Evolutionary conservation across 2,797 vertebrate species (phyloP), one percentile per base, ranked within the genome.

Genomic region (Paratrypauchen microcephalus): DNA sequence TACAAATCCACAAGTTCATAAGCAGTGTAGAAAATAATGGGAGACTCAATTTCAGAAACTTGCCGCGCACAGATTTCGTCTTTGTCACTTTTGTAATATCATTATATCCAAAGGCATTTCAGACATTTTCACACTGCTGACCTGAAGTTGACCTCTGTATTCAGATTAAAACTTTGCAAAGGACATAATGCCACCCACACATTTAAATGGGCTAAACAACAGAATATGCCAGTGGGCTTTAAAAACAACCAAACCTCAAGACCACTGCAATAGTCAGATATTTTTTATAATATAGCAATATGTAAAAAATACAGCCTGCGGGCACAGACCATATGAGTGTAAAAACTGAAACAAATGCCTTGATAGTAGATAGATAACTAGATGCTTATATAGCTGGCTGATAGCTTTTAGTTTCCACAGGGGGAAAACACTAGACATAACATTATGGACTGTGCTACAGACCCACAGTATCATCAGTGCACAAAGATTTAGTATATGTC

Each of bases 51-150:
- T 54, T 54, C 50, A 54, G 19, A 54, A 47, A 0, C n/a, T n/a
- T n/a, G n/a, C n/a, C n/a, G n/a, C n/a, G n/a, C n/a, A n/a, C n/a
- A n/a, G 67, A 75, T 2, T 5, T 68, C 54, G 52, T 68, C 72
- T 69, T 76, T 81, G 69, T 77, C 52, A 45, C 63, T 78, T 72
- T 79, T 4, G 18, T 52, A n/a, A n/a, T n/a, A 54, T 21, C 73
- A 82, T 73, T 66, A 73, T 81, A 86, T 83, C 84, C 77, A 76
- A n/a, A 23, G 86, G 83, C 81, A 26, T 83, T 82, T 85, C 79
- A 75, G 84, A 23, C 74, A 77, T 85, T 81, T 83, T 81, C 72
- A 62, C 77, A 72, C 56, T 28, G 28, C 52, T 74, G 68, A 74
- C 70, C 79, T 77, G 71, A 71, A 81, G 71, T 32, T 68, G 67